These are phyloP conservation scores for Acanthococcus lagerstroemiae DNA, from an alignment of 2,888 invertebrate genomes.

Conservation along the genomic window DNA sequence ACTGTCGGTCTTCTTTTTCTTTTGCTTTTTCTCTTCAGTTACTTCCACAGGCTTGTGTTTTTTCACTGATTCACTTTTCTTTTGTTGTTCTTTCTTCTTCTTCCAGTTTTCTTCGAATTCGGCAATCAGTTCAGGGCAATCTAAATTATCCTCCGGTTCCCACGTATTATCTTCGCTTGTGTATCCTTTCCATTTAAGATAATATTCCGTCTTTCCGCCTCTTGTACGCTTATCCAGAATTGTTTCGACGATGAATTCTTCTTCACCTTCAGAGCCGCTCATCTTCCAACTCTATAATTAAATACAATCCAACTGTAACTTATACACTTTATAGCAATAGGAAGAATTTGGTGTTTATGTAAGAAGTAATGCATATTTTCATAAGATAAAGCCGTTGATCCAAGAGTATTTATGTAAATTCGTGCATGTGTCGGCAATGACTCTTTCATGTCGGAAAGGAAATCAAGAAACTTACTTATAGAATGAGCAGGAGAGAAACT, in stretches of 20 bases:
- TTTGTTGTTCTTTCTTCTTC: slow-evolving; percentile 52
- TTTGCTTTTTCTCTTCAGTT: slow-evolving; percentile 68
- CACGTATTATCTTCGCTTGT: slow-evolving; percentile 74
- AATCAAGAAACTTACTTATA: no score
- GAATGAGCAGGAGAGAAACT: no score
- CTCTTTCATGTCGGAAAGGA: no score
- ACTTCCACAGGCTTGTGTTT: slow-evolving; percentile 41
- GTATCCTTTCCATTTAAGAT: slow-evolving; percentile 32
- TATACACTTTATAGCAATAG: no score
- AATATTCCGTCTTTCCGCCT: slow-evolving; percentile 25
- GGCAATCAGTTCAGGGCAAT: slow-evolving; percentile 76
- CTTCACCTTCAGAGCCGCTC: slow-evolving; percentile 16
- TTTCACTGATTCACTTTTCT: background rate
- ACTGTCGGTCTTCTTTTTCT: slow-evolving; percentile 42
- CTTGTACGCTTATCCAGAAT: slow-evolving; percentile 14
- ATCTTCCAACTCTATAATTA: no score
- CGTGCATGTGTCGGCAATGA: no score
- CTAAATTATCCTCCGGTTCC: slow-evolving; percentile 86
- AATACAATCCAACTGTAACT: no score
- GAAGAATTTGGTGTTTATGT: no score
- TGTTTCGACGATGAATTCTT: slow-evolving; percentile 22
- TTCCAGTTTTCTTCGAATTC: slow-evolving; percentile 73
- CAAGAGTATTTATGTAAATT: no score
- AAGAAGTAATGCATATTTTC: no score
- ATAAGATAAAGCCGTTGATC: no score